phyloP scores from a whole-genome alignment of 2,113 vertebrate genomes.

The Phycodurus eques region DNA sequence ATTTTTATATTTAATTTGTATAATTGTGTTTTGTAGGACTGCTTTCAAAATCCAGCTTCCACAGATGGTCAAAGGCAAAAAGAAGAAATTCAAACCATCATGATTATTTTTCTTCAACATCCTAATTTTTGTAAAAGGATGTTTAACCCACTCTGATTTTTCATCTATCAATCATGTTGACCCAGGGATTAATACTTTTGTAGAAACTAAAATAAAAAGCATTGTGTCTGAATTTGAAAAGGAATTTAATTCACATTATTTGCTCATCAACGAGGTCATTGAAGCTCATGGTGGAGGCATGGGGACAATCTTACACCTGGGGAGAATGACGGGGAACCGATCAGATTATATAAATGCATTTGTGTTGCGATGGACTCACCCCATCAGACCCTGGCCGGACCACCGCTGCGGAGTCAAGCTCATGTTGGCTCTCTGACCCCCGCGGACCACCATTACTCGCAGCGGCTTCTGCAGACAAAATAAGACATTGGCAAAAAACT shows the following conservation, averaged over 20 bases:
- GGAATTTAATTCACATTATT: background rate
- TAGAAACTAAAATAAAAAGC: background rate
- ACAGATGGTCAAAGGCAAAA: constrained; percentile 92
- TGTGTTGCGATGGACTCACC: constrained; percentile 70
- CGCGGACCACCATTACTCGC: constrained; percentile 79
- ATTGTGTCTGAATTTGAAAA: background rate
- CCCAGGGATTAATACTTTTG: background rate
- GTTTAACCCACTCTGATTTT: background rate
- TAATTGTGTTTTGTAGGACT: constrained; percentile 75
- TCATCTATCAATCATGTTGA: background rate
- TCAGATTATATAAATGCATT: background rate
- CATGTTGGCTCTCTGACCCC: constrained; percentile 77
- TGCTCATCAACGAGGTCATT: background rate
- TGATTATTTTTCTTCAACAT: constrained; percentile 29
- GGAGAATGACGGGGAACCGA: background rate
- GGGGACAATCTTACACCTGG: constrained; percentile 76
- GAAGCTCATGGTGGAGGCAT: constrained; percentile 58
- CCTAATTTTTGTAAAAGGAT: background rate
- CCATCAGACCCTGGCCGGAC: constrained; percentile 89
- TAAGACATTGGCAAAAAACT: background rate
- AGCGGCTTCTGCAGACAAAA: constrained; percentile 79
- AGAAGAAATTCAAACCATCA: constrained; percentile 88
- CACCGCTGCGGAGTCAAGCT: constrained; percentile 86
- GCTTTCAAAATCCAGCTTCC: constrained; percentile 96
- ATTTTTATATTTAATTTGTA: background rate